These are phyloP conservation scores for Araneus ventricosus DNA, from an alignment of 1,140 invertebrate species.

Conservation along the genomic window DNA sequence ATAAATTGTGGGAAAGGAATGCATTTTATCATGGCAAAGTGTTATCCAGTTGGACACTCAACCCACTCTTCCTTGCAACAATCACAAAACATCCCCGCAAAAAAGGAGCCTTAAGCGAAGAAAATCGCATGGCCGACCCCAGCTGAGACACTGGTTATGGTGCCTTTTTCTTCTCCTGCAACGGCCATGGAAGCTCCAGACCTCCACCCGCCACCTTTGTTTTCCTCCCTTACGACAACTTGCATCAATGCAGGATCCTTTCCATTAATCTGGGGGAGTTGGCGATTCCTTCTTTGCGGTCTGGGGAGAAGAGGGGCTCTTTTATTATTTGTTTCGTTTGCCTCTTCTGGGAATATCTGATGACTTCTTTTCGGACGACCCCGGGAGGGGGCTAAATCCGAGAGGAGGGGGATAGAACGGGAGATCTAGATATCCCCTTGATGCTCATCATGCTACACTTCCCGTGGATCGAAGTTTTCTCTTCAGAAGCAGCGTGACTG, in stretches of 20 bases:
- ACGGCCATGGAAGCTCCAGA: no score
- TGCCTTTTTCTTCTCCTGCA: constrained; percentile 40
- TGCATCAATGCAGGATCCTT: constrained; percentile 57
- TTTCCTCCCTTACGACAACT: constrained; percentile 53
- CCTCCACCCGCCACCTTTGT: neutral
- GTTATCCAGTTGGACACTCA: constrained; percentile 42
- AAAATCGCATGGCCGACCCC: constrained; percentile 59
- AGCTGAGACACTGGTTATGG: constrained; percentile 50
- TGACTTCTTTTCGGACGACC: constrained; percentile 63
- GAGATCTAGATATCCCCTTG: constrained; percentile 38
- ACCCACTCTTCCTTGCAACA: neutral
- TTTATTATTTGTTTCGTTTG: constrained; percentile 60
- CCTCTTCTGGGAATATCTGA: constrained; percentile 66
- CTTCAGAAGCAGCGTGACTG: constrained; percentile 45
- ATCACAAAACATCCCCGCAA: constrained; percentile 28
- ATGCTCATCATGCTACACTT: constrained; percentile 57
- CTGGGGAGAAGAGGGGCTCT: neutral
- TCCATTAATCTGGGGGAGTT: constrained; percentile 47
- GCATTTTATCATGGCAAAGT: constrained; percentile 24
- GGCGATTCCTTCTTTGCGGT: constrained; percentile 61
- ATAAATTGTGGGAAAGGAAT: neutral
- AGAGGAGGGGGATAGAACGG: neutral
- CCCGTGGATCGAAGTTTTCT: constrained; percentile 45
- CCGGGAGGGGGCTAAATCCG: constrained; percentile 21
- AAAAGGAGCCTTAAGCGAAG: constrained; percentile 39